Conservation (phyloP, 2,113 vertebrate species). For the Oreocharis arfaki region DNA sequence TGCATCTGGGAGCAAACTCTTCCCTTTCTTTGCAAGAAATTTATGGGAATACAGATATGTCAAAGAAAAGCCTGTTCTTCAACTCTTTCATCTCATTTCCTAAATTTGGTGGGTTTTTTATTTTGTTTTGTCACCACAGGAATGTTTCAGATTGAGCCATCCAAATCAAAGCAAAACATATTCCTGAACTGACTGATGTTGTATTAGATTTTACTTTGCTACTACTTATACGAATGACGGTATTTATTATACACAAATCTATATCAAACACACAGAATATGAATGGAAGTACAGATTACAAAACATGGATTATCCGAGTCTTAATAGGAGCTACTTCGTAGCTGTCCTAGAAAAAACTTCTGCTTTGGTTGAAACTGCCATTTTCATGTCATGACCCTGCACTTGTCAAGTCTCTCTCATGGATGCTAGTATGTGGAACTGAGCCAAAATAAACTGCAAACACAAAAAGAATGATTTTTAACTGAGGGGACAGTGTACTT, state of each 20-base stretch:
- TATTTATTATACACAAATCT: neutral
- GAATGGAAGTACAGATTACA: neutral
- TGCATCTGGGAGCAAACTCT: neutral
- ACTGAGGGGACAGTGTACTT: neutral
- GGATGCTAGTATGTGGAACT: neutral
- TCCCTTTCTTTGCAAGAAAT: neutral
- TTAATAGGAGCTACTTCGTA: neutral
- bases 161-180: neutral
- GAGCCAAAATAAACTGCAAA: neutral
- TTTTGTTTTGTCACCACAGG: neutral
- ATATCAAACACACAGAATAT: neutral
- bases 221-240: neutral
- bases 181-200: neutral
- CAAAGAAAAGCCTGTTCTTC: neutral
- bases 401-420: neutral
- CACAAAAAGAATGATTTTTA: neutral
- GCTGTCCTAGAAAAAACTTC: neutral
- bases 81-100: neutral
- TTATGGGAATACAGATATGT: neutral
- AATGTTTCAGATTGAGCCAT: neutral
- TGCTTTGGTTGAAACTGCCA: neutral
- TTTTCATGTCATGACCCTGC: neutral
- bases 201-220: neutral
- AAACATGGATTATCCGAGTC: neutral
- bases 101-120: neutral